phyloP scores from a whole-genome alignment of 2,888 invertebrate species.

The Nowickia ferox region DNA sequence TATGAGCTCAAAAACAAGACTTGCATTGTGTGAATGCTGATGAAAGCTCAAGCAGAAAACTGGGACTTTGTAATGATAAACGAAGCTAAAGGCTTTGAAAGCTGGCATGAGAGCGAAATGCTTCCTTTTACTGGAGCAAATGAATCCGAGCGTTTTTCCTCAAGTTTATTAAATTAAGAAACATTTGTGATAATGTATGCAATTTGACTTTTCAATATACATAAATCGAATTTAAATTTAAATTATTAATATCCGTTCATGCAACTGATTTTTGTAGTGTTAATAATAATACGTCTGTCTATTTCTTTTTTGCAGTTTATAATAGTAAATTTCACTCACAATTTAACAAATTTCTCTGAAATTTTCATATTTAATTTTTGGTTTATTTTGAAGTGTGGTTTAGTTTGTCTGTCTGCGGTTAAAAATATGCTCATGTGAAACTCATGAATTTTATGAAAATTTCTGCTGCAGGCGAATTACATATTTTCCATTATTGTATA shows the following conservation, averaged over 20 bases:
- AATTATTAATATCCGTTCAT: background rate
- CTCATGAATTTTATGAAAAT: conserved; percentile 56
- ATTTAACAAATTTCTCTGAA: conserved; percentile 54
- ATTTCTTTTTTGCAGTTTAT: conserved; percentile 8
- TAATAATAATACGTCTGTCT: background rate
- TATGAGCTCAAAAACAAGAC: too few species aligned
- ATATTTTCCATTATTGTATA: conserved; percentile 45
- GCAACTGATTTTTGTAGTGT: background rate
- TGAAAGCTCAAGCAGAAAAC: too few species aligned
- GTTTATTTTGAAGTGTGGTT: conserved; percentile 67
- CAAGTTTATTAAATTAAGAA: too few species aligned
- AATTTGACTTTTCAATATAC: background rate
- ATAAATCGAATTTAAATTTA: background rate
- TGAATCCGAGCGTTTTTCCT: too few species aligned
- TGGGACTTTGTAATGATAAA: too few species aligned
- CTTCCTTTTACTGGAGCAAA: too few species aligned
- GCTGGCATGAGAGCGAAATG: too few species aligned
- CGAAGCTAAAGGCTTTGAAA: too few species aligned
- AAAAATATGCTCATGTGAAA: conserved; percentile 53
- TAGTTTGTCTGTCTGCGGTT: conserved; percentile 72
- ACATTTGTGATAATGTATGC: background rate
- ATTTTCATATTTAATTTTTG: conserved; percentile 18
- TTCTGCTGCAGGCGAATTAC: conserved; percentile 50
- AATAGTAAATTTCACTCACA: conserved; percentile 54
- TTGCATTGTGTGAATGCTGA: too few species aligned